Evolutionary conservation across 2,797 vertebrate species (phyloP), one percentile per base, ranked within the genome.

Genomic region (Anabacerthia variegaticeps): DNA sequence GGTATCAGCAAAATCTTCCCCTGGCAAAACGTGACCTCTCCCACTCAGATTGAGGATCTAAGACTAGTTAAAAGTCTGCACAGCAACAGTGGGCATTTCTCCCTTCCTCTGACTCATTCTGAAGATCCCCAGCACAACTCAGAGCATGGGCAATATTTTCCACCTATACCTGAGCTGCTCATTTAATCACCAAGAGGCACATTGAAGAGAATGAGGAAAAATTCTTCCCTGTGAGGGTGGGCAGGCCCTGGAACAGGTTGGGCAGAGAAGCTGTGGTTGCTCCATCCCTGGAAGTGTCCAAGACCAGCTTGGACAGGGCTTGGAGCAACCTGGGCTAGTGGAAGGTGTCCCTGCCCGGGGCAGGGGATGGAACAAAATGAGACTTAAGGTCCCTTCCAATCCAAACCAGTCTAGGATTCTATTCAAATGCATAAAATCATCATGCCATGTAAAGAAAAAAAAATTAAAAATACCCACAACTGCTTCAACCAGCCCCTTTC

Each of bases 131-230:
- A 49, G 67, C 44, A 23, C 59, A 44, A 58, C 28, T 73, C 69
- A 37, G 72, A 88, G 26, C 36, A 24, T 3, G 16, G 71, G 51
- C 22, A 44, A 21, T 32, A 9, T 30, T 23, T 43, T 39, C 36
- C 6, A 49, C n/a, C 56, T 14, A 7, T 9, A 72, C 65, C 44
- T 48, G 30, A 80, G 30, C 39, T 6, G 24, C 32, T 73, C 10
- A 1, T 95, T 87, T 80, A 94, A 93, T 94, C 88, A 94, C 79
- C 58, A 36, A 73, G 81, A 68, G 55, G 86, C 28, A 63, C 66
- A 44, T 44, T 48, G 30, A 46, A 55, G 28, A 67, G 63, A 86
- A 69, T 1, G 24, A 68, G 30, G 30, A 71, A 51, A 66, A 66
- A n/a, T 15, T 48, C 39, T 23, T 78, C 52, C 22, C 39, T 66